Base-by-base conservation (phyloP, 2,113 vertebrate species). In the Illadopsis cleaveri region DNA sequence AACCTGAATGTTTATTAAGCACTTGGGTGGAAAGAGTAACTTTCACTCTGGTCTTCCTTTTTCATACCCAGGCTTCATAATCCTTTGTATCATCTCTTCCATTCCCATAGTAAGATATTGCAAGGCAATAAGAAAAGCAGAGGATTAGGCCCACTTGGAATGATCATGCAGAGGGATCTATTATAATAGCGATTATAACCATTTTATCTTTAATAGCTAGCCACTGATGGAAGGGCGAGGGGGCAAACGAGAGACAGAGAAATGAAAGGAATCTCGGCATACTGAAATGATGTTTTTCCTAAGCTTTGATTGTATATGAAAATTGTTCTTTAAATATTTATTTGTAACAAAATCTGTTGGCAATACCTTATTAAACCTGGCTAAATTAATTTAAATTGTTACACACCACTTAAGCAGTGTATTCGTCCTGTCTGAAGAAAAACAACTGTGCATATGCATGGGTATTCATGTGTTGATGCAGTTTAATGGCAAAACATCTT, bases 351-450 rank as follows among this genome's bases (percentile, higher is more conserved):
- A 83, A 86, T 35, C 60, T 50, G 38, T 64, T 81, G 70, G 40
- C 44, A 88, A 87, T 93, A 87, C 31, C 64, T 93, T 96, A 96
- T 82, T 95, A 93, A 96, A 84, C 12, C 40, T 87, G 62, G 72
- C 33, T 90, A 96, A 96, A 95, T 96, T 96, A 93, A 94, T 96
- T 97, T 83, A 60, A 70, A 88, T 90, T 94, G 5, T 80, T 87
- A 38, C 4, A 4, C 4, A 56, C 27, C 19, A 42, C 38, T 86
- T 78, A 73, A 25, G 31, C n/a, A 91, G 33, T 37, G 64, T 61
- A 65, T 76, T 91, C 38, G 60, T 93, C 20, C 31, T 47, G 23
- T 86, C 25, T 71, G 79, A 95, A 57, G 38, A 61, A 96, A 94
- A 95, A 54, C 31, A 56, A 38, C 1, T 35, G 31, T 60, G 25